phyloP scores from a whole-genome alignment of 1,140 invertebrate genomes.

The Muscidifurax raptorellus region DNA sequence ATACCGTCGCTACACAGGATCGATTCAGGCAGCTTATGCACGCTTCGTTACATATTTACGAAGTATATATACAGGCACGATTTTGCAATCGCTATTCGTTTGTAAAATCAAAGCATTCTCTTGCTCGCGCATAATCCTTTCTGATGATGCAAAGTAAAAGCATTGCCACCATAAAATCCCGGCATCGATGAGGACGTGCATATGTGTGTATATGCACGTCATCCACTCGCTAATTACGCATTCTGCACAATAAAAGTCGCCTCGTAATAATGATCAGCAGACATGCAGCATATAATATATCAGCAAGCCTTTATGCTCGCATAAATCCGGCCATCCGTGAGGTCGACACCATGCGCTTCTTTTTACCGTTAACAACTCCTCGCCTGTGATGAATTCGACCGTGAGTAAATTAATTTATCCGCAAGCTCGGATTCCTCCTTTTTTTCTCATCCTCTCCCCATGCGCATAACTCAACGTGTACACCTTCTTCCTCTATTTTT shows the following conservation, averaged over 20 bases:
- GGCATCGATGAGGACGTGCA: background rate
- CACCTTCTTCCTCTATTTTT: too few species aligned
- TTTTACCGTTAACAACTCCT: background rate
- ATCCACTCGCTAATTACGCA: background rate
- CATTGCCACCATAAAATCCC: background rate
- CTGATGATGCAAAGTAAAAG: background rate
- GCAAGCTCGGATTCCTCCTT: background rate
- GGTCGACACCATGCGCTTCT: background rate
- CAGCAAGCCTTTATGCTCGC: background rate
- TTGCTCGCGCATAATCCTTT: background rate
- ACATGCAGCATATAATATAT: background rate
- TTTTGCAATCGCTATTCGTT: background rate
- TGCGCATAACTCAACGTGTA: too few species aligned
- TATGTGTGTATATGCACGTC: background rate
- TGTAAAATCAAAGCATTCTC: background rate
- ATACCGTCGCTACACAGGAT: too few species aligned
- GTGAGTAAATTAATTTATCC: constrained; percentile 8
- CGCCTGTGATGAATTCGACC: background rate
- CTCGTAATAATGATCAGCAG: background rate
- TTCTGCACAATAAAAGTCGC: constrained; percentile 1
- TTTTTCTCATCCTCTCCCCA: too few species aligned
- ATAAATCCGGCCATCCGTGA: background rate
- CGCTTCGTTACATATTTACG: background rate
- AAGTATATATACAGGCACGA: background rate
- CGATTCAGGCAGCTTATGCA: too few species aligned